Evolutionary conservation across 2,113 vertebrate genomes (phyloP).

Genomic region (Cepphus grylle): DNA sequence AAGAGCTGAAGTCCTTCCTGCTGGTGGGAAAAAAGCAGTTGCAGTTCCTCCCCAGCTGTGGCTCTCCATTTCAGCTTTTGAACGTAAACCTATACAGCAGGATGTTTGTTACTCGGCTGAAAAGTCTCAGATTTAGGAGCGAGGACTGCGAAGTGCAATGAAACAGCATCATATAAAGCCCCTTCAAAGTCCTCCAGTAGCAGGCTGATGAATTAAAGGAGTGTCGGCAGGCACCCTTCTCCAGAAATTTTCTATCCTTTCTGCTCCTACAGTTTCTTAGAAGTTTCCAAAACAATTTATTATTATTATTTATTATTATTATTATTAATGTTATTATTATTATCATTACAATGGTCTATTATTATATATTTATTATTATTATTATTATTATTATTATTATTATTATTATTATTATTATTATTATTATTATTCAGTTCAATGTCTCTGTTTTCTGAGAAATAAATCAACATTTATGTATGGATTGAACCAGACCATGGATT

Average conservation of each 20-base stretch:
- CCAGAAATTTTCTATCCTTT: background rate
- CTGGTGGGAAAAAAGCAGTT: background rate
- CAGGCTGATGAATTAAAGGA: background rate
- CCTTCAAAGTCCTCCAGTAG: background rate
- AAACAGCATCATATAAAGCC: background rate
- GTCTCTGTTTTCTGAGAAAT: background rate
- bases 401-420: accelerated
- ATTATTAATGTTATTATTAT: background rate
- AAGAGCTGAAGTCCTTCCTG: background rate
- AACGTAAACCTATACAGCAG: background rate
- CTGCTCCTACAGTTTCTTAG: background rate
- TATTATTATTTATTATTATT: background rate
- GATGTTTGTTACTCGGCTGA: background rate
- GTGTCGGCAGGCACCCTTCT: background rate
- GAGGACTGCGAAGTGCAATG: background rate
- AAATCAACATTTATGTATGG: background rate
- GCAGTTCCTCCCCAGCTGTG: background rate
- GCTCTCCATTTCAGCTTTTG: background rate
- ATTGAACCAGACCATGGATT: background rate
- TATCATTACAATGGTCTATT: too few relatives aligned
- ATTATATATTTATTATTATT: too few relatives aligned
- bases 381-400: background rate
- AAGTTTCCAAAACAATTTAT: background rate
- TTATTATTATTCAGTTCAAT: background rate
- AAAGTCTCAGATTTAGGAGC: background rate